Percentiles rank a stretch among this genome's conserved stretches.
These are phyloP conservation scores for Meiosimyza platycephala DNA, from an alignment of 2,888 invertebrate species.

Conservation along the genomic window DNA sequence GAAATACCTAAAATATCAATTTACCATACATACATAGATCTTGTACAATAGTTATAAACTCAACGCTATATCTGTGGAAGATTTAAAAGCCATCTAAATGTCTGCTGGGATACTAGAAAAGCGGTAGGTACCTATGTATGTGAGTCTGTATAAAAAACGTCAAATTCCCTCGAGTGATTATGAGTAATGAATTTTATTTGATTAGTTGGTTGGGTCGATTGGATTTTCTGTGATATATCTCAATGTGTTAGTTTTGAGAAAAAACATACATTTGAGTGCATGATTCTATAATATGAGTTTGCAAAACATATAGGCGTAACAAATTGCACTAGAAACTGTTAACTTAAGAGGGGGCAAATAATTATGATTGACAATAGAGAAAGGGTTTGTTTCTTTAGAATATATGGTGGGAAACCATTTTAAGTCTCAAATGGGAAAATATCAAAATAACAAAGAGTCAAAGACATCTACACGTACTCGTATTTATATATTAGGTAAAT, in stretches of 20 bases:
- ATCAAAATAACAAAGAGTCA: not conserved
- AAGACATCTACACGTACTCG: not conserved
- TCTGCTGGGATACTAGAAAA: too few relatives aligned
- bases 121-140: conserved; percentile 46
- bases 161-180: conserved; percentile 30
- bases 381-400: not conserved
- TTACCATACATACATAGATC: too few relatives aligned
- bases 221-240: too few relatives aligned
- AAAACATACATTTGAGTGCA: not conserved
- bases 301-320: conserved; percentile 1
- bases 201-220: too few relatives aligned
- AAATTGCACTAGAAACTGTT: not conserved
- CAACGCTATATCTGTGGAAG: too few relatives aligned
- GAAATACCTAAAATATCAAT: too few relatives aligned
- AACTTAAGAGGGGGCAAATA: not conserved
- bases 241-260: too few relatives aligned
- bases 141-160: not conserved
- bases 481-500: not conserved
- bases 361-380: conserved; percentile 27
- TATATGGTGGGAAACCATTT: not conserved
- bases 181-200: conserved; percentile 39
- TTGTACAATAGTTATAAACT: too few relatives aligned
- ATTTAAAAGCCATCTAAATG: too few relatives aligned
- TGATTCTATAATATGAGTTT: conserved; percentile 9
- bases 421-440: not conserved